Base-by-base conservation (phyloP, 2,888 invertebrate species). In the Callimorpha dominula region DNA sequence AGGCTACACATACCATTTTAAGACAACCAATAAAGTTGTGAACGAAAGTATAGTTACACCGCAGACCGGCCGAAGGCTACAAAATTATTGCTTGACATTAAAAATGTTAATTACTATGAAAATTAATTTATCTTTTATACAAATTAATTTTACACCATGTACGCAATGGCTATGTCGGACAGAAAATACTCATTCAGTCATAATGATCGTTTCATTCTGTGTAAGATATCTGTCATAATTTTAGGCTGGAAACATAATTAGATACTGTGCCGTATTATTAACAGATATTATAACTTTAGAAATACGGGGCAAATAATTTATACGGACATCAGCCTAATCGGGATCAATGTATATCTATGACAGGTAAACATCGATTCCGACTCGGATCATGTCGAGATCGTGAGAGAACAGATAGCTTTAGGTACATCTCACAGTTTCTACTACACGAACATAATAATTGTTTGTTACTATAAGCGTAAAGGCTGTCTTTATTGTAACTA, bases 11-110 rank as follows among this genome's bases (percentile, higher is more conserved):
- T 65, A 60, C 20, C 71, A 75, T 75, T 72, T 73, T n/a, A n/a
- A 74, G 69, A 84, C 83, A 82, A 83, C 78, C 85, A 85, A 81
- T 85, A 87, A 80, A 81, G 83, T 85, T 82, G 81, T 76, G 66
- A 75, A 79, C 72, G 81, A 68, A 81, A 77, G 80, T 75, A 84
- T 46, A 81, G 60, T 17, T 65, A 77, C 79, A 83, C 81, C 78
- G 78, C 92, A 91, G 93, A 91, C 93, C 93, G 92, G 91, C 91
- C 83, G 75, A 92, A 93, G 92, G 92, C 93, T 88, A 87, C 79
- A 78, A 89, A 90, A 91, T 91, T 94, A 94, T 94, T 94, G 94
- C 94, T 94, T 80, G 77, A 87, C 83, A 85, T 90, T 89, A 70
- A 76, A 74, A 77, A 80, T 85, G 75, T 88, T 87, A 87, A 83